A percentile compares a stretch with the other conserved stretches of the same genome.
These are phyloP conservation scores for Morpho achilles DNA, from an alignment of 2,888 invertebrate genomes.

Conservation along the genomic window DNA sequence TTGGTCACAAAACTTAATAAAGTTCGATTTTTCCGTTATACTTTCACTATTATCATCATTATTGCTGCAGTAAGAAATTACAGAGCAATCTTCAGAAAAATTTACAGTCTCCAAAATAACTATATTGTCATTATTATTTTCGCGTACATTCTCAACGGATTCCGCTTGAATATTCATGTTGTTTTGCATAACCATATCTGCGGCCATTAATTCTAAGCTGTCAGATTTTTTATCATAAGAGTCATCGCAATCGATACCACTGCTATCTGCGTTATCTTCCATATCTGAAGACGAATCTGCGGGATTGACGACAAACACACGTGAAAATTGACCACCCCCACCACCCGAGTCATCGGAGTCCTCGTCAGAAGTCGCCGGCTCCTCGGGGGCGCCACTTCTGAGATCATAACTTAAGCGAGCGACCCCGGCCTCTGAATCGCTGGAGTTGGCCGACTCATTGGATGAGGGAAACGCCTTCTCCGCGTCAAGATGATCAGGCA, in stretches of 20 bases:
- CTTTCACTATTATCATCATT: slow-evolving; percentile 46
- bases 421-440: slow-evolving; percentile 62
- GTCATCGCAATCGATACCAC: slow-evolving; percentile 82
- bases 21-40: slow-evolving; percentile 41
- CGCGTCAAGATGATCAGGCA: slow-evolving; percentile 67
- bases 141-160: slow-evolving; percentile 40
- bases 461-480: slow-evolving; percentile 79
- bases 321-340: slow-evolving; percentile 79
- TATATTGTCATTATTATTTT: slow-evolving; percentile 46
- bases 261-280: slow-evolving; percentile 79
- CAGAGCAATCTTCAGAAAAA: slow-evolving; percentile 57
- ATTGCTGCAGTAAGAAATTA: slow-evolving; percentile 47
- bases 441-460: slow-evolving; percentile 70
- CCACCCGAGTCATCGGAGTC: slow-evolving; percentile 77
- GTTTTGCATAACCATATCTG: slow-evolving; percentile 48
- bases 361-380: slow-evolving; percentile 70
- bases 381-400: slow-evolving; percentile 65
- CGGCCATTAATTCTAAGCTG: slow-evolving; percentile 59
- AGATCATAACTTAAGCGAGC: slow-evolving; percentile 68
- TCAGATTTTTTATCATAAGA: slow-evolving; percentile 78
- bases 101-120: slow-evolving; percentile 59
- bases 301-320: slow-evolving; percentile 84
- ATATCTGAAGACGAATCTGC: slow-evolving; percentile 80
- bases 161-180: slow-evolving; percentile 43
- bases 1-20: slow-evolving; percentile 60